Conservation (phyloP, 2,113 vertebrate species). For the Tupaia tana region DNA sequence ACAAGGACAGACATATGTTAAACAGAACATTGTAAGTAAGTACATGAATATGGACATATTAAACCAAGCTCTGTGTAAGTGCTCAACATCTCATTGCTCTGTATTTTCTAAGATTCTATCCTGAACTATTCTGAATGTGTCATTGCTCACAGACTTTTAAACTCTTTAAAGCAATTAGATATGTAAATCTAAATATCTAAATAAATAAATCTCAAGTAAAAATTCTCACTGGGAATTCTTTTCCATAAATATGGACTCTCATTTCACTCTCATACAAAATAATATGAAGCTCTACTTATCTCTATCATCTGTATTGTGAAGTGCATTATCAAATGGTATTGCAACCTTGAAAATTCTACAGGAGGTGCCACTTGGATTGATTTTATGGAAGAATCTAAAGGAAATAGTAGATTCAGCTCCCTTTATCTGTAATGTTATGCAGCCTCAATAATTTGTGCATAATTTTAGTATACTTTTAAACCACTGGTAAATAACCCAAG, state of each 20-base stretch:
- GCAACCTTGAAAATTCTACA: background rate
- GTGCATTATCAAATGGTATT: background rate
- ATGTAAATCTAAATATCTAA: conserved; percentile 4
- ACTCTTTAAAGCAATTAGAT: background rate
- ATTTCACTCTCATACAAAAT: conserved; percentile 1
- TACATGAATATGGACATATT: background rate
- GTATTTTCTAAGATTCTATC: background rate
- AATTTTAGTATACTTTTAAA: background rate
- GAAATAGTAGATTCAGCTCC: background rate
- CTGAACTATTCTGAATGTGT: background rate
- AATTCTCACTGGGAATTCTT: conserved; percentile 34
- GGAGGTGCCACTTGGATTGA: background rate
- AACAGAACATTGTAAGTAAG: background rate
- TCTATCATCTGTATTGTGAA: background rate
- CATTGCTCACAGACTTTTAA: background rate
- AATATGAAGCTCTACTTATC: conserved; percentile 9
- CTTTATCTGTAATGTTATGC: background rate
- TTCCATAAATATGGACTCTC: background rate
- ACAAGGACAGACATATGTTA: background rate
- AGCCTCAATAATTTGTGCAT: background rate
- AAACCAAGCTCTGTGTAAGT: background rate
- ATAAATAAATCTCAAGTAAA: conserved; percentile 41
- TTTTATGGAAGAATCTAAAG: background rate
- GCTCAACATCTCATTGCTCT: background rate
- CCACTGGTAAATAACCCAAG: background rate